These are phyloP conservation scores for Papio anubis DNA, from an alignment of 2,113 vertebrate genomes.

Conservation along the genomic window DNA sequence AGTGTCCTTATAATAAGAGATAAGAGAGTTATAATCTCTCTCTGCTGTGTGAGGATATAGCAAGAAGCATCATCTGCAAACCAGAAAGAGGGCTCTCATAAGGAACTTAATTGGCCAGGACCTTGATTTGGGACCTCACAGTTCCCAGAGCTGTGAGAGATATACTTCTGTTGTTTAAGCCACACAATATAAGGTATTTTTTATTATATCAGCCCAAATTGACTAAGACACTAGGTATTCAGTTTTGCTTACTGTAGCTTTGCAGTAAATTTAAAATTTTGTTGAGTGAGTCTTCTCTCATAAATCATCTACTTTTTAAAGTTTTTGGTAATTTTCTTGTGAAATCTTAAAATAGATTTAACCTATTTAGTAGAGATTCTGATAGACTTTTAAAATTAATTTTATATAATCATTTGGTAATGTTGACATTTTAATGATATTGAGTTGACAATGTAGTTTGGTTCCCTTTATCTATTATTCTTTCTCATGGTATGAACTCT, in stretches of 20 bases:
- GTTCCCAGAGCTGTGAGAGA: neutral
- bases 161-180: neutral
- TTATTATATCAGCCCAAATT: neutral
- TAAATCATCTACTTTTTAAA: neutral
- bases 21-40: neutral
- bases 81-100: neutral
- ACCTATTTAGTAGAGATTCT: neutral
- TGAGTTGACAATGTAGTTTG: neutral
- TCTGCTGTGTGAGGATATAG: neutral
- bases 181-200: neutral
- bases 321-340: neutral
- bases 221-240: neutral
- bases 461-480: neutral
- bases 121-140: neutral
- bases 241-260: neutral
- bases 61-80: neutral
- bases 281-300: neutral
- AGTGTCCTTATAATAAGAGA: neutral
- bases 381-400: neutral
- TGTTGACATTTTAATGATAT: neutral
- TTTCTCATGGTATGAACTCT: neutral
- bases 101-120: rapidly evolving
- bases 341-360: neutral
- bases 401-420: neutral
- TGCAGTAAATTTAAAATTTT: neutral